Conservation (phyloP, 2,888 invertebrate genomes). For the Caenorhabditis sp. region DNA sequence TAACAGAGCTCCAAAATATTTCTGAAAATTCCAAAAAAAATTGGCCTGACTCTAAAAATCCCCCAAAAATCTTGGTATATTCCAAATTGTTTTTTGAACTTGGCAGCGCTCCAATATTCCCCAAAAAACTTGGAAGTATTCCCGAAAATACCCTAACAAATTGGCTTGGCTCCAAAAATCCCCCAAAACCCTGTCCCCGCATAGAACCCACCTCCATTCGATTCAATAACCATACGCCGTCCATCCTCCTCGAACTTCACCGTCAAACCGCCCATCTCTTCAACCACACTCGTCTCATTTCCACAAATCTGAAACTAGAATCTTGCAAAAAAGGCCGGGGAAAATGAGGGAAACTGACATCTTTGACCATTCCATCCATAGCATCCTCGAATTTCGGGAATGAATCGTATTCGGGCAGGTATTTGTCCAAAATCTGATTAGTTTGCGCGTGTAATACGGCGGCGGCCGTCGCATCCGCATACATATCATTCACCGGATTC, state of each 20-base stretch:
- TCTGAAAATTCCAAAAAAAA: no score
- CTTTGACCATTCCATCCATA: conserved; percentile 38
- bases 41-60: no score
- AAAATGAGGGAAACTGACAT: conserved; percentile 23
- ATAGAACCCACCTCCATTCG: not conserved
- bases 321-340: no score
- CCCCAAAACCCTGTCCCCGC: no score
- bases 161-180: no score
- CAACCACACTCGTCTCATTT: conserved; percentile 33
- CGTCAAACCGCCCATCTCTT: conserved; percentile 16
- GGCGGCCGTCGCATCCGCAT: conserved; percentile 90
- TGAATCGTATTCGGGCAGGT: not conserved
- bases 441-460: conserved; percentile 84
- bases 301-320: conserved; percentile 27
- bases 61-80: no score
- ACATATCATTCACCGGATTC: conserved; percentile 95
- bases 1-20: no score
- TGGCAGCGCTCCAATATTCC: no score
- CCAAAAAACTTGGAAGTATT: no score
- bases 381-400: conserved; percentile 20
- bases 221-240: conserved; percentile 15
- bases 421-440: conserved; percentile 69
- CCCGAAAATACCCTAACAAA: no score
- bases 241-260: conserved; percentile 39
- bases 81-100: no score